Evolutionary conservation across 2,797 vertebrate genomes (phyloP).

Genomic region (Sitta carolinensis): DNA sequence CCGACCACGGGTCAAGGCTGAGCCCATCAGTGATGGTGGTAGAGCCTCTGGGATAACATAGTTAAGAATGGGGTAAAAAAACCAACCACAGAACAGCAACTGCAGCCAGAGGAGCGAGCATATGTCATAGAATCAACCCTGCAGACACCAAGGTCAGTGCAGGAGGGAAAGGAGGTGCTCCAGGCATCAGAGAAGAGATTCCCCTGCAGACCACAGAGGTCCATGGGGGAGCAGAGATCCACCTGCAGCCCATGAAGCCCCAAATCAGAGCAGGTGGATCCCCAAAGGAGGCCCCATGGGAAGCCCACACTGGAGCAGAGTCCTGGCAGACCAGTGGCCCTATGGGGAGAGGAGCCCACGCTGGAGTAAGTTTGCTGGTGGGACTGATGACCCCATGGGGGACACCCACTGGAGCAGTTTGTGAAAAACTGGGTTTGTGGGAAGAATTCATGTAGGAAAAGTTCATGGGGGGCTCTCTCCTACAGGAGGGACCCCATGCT

Average conservation of each 20-base stretch:
- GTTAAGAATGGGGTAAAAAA: neutral
- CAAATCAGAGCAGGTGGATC: neutral
- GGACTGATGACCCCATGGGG: accelerated
- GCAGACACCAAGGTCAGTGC: neutral
- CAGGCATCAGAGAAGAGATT: neutral
- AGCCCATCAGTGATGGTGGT: neutral
- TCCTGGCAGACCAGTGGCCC: neutral
- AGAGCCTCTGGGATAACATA: neutral
- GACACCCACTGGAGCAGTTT: neutral
- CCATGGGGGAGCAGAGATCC: neutral
- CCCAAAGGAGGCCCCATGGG: neutral
- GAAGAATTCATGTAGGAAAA: neutral
- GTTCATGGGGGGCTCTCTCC: neutral
- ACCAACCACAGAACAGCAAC: neutral
- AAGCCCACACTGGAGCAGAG: neutral
- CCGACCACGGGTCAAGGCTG: accelerated
- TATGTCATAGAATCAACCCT: neutral
- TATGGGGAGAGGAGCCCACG: neutral
- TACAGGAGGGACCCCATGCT: neutral
- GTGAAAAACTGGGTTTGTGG: neutral
- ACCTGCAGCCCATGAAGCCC: neutral
- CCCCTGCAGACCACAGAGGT: neutral
- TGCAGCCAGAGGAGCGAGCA: neutral
- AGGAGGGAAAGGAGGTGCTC: neutral
- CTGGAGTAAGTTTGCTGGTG: neutral